Conservation (phyloP, 2,797 vertebrate genomes). For the Babyrousa celebensis region DNA sequence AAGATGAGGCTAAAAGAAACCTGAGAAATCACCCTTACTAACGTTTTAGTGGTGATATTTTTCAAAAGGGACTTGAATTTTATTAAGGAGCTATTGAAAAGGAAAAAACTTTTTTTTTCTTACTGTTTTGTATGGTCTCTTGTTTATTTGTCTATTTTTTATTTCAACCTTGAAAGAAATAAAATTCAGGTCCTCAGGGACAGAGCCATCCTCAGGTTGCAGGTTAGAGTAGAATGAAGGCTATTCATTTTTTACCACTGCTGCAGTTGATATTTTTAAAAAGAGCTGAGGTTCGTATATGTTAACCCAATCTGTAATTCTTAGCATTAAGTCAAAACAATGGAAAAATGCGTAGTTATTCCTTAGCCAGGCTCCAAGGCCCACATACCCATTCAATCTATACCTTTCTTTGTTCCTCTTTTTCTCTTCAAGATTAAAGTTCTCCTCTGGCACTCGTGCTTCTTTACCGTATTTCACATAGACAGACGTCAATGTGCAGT, state of each 20-base stretch:
- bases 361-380: neutral
- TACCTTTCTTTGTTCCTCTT: neutral
- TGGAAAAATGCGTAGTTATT: neutral
- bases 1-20: neutral
- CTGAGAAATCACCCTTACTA: neutral
- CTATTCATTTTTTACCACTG: neutral
- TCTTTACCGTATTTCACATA: neutral
- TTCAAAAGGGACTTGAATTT: neutral
- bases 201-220: neutral
- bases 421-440: slow-evolving; percentile 12
- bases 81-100: neutral
- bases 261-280: neutral
- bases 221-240: neutral
- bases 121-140: neutral
- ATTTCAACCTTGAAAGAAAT: neutral
- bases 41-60: neutral
- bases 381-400: too few relatives aligned
- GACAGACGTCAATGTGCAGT: rapidly evolving
- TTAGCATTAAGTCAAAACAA: neutral
- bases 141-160: neutral
- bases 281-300: neutral
- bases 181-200: neutral
- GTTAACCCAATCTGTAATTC: neutral
- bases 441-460: neutral
- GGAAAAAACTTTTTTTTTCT: neutral